These are phyloP conservation scores for Lordiphosa andalusiaca DNA, from an alignment of 2,888 invertebrate genomes.

Conservation along the genomic window DNA sequence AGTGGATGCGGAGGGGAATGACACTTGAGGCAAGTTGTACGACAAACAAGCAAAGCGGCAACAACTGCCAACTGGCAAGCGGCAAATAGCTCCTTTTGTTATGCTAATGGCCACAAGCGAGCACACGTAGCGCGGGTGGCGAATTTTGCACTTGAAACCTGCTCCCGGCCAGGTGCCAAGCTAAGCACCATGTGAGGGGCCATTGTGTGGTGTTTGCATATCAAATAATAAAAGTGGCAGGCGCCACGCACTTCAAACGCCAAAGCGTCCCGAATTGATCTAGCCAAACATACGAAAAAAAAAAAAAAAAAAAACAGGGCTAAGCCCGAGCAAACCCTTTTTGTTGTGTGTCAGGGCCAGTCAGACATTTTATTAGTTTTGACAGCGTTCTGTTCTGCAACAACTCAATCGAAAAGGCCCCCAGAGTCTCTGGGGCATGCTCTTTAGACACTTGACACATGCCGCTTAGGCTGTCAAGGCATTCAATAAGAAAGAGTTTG, in stretches of 20 bases:
- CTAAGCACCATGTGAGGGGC: not conserved
- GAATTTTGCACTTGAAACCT: constrained; percentile 61
- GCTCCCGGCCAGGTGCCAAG: constrained; percentile 8
- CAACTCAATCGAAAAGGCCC: constrained; percentile 48
- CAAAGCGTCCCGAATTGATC: constrained; percentile 50
- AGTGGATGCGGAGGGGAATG: constrained; percentile 50
- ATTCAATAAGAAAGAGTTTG: constrained; percentile 41
- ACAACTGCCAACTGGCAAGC: constrained; percentile 32
- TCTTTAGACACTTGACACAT: constrained; percentile 70
- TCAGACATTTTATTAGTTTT: constrained; percentile 72
- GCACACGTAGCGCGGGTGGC: constrained; percentile 61
- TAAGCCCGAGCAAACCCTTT: constrained; percentile 45
- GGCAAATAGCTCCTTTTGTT: constrained; percentile 54
- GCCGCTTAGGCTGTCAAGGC: constrained; percentile 58
- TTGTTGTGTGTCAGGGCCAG: constrained; percentile 21
- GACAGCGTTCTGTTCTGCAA: constrained; percentile 68
- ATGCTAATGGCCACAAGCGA: constrained; percentile 60
- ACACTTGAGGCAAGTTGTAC: constrained; percentile 49
- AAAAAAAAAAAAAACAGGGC: constrained; percentile 10
- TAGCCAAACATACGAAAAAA: constrained; percentile 23
- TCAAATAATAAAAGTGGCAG: constrained; percentile 68
- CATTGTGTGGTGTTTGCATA: constrained; percentile 61
- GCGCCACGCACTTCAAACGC: constrained; percentile 59
- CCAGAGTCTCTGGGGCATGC: constrained; percentile 57
- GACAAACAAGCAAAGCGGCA: constrained; percentile 31